Evolutionary conservation across 2,113 vertebrate species (phyloP).

Genomic region (Phalacrocorax carbo): DNA sequence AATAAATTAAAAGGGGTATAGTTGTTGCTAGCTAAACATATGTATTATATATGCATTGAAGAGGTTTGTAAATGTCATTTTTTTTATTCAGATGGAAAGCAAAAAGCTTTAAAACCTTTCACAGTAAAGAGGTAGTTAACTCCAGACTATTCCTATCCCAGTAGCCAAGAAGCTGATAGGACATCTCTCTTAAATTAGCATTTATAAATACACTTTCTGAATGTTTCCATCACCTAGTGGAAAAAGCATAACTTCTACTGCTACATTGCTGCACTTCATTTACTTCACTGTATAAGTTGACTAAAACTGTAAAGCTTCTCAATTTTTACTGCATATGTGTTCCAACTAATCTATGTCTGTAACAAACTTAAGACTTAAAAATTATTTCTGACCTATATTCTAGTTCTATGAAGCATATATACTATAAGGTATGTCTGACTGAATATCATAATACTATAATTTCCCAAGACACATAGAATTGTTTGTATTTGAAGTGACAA

Average conservation of each 20-base stretch:
- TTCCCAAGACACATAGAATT: conserved; percentile 36
- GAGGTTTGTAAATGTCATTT: conserved; percentile 76
- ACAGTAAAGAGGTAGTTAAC: conserved; percentile 60
- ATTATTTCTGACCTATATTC: conserved; percentile 58
- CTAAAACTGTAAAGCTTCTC: conserved; percentile 64
- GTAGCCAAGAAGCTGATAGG: conserved; percentile 65
- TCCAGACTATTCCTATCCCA: conserved; percentile 66
- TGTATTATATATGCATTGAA: conserved; percentile 73
- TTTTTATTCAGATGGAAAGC: conserved; percentile 71
- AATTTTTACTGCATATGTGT: conserved; percentile 64
- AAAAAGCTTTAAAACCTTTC: conserved; percentile 77
- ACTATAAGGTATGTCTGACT: conserved; percentile 47
- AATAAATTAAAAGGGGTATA: conserved; percentile 70
- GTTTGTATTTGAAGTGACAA: conserved; percentile 48
- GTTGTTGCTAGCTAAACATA: conserved; percentile 71
- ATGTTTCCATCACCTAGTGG: conserved; percentile 58
- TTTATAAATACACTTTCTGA: conserved; percentile 66
- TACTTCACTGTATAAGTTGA: conserved; percentile 69
- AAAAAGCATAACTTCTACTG: conserved; percentile 52
- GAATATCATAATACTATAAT: conserved; percentile 5
- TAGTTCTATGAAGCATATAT: conserved; percentile 57
- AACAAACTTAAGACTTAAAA: conserved; percentile 59
- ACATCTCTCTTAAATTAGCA: conserved; percentile 49
- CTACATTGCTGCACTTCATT: conserved; percentile 56
- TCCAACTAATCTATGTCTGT: conserved; percentile 66